A percentile compares a stretch with the other conserved stretches of the same genome.
These are phyloP conservation scores for Pseudomyrmex gracilis DNA, from an alignment of 1,140 invertebrate genomes.

Conservation along the genomic window DNA sequence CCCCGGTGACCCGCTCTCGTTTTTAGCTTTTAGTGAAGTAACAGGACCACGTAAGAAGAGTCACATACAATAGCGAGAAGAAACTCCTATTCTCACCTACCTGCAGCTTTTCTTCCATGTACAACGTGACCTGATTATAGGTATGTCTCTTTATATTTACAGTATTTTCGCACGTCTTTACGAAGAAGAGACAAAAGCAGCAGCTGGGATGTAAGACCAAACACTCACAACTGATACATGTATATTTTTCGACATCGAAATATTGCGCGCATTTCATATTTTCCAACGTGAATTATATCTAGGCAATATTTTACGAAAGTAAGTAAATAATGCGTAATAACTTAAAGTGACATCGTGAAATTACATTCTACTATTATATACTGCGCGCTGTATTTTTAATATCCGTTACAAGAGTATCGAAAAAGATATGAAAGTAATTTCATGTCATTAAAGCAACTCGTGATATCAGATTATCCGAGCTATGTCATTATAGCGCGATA, in stretches of 20 bases:
- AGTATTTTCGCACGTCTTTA: conserved; percentile 2
- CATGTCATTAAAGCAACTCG: not conserved
- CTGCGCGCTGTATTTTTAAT: not conserved
- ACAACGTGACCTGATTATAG: conserved; percentile 14
- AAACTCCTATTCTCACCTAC: too few relatives aligned
- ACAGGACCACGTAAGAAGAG: too few relatives aligned
- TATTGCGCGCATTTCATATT: conserved; percentile 17
- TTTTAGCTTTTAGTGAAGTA: too few relatives aligned
- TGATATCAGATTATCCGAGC: not conserved
- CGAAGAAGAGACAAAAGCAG: not conserved
- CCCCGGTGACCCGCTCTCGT: too few relatives aligned
- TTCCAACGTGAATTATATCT: conserved; percentile 1
- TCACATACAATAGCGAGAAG: too few relatives aligned
- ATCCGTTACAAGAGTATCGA: not conserved
- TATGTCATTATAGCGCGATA: too few relatives aligned
- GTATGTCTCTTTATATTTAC: not conserved
- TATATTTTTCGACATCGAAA: conserved; percentile 7
- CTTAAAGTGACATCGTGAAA: not conserved
- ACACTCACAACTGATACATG: not conserved
- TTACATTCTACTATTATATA: not conserved
- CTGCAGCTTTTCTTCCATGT: too few relatives aligned
- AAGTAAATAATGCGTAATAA: conserved; percentile 6
- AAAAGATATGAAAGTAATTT: conserved; percentile 4
- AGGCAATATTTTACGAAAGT: conserved; percentile 18
- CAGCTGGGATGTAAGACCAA: conserved; percentile 9